These are phyloP conservation scores for Pygoscelis antarcticus DNA, from an alignment of 2,113 vertebrate genomes.

Conservation along the genomic window DNA sequence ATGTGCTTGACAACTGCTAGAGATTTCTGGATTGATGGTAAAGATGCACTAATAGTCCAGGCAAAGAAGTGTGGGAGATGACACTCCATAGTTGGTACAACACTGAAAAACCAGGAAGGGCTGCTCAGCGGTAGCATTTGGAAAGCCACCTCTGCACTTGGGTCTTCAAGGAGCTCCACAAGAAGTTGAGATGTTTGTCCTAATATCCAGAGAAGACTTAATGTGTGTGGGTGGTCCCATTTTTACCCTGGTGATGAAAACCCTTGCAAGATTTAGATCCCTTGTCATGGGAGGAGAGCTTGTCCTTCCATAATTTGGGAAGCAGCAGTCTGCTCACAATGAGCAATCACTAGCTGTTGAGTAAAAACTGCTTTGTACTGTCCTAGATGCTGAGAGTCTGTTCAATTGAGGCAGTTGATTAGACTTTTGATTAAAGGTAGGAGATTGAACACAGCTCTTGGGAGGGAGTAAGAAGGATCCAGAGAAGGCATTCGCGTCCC, in stretches of 20 bases:
- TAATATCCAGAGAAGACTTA: background rate
- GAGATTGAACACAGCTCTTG: background rate
- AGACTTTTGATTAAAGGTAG: background rate
- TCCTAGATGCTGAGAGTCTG: background rate
- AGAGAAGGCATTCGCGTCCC: background rate
- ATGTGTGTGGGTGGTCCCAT: background rate
- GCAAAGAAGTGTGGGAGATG: background rate
- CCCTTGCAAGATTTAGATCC: background rate
- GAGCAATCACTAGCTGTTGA: background rate
- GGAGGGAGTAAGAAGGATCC: slow-evolving; percentile 3
- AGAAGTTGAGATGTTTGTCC: background rate
- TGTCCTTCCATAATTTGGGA: background rate
- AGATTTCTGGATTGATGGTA: background rate
- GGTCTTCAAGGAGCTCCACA: accelerated
- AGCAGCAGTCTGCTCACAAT: background rate
- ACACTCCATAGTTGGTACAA: background rate
- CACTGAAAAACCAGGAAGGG: background rate
- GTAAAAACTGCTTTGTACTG: background rate
- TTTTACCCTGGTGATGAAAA: background rate
- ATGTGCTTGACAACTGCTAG: background rate
- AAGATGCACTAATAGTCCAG: background rate
- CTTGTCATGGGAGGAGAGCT: background rate
- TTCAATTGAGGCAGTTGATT: background rate
- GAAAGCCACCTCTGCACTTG: background rate
- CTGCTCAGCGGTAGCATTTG: background rate